Evolutionary conservation across 2,113 vertebrate species (phyloP), one percentile per base, ranked within the genome.

Genomic region (Puffinus mauretanicus): DNA sequence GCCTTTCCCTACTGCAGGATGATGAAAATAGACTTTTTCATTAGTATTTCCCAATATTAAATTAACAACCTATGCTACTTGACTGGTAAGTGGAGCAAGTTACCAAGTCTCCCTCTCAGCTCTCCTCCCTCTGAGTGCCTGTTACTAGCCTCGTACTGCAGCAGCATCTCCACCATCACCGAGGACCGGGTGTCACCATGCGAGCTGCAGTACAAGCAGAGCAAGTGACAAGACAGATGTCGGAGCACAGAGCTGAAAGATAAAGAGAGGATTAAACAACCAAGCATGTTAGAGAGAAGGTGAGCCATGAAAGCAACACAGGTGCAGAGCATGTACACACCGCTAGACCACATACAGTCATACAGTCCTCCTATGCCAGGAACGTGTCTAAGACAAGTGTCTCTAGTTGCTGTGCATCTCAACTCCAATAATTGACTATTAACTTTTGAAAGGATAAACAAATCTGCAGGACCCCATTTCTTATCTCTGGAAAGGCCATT

Each of bases 381-480:
- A 38, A 11, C 5, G 13, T 0, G 2, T 10, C 51, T 42, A 16
- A 30, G 25, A 21, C 8, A 8, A 18, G 51, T 3, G 7, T n/a
- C 62, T n/a, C 5, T 17, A 36, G 7, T 5, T 2, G 61, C 34
- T 10, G 26, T 6, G 24, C 19, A 14, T 5, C 66, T 42, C 27
- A 7, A 5, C 16, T 46, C 36, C 9, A 0, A 4, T 7, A 65
- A 61, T 10, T 7, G 1, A 44, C 36, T 24, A 5, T 20, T 40
- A 46, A 12, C 32, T 61, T 71, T 11, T 34, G 32, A 51, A 44
- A 69, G 44, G 47, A 38, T 24, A 29, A 58, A 17, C 6, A 46
- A 5, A 27, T 1, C 47, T 8, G 19, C 58, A 83, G 80, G 5
- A 25, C 20, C 27, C 26, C 21, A 4, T 13, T 9, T 22, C 38